Base-by-base conservation (phyloP, 2,888 invertebrate genomes). In the Drosophila vallismaia region DNA sequence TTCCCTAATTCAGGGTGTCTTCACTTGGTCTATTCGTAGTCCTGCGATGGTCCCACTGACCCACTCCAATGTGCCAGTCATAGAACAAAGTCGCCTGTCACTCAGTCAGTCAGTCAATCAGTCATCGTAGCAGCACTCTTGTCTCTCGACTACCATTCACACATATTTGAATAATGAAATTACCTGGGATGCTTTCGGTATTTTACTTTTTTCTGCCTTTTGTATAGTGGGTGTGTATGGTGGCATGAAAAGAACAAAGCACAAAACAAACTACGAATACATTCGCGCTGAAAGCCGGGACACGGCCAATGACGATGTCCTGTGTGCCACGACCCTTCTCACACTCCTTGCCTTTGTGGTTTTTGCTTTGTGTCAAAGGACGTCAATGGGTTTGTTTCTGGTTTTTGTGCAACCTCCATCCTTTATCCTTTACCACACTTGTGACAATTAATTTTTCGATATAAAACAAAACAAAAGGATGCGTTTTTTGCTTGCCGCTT, bases 141-240 rank as follows among this genome's bases (percentile, higher is more conserved):
- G 53, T 52, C 40, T 51, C 24, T 29, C 24, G 24, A n/a, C 42
- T 55, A 45, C 31, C 54, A 54, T 51, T 44, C 67, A 59, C 64
- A 52, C 58, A 56, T 70, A 64, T 86, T 69, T 83, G 76, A 75
- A 83, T 83, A 83, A 83, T 83, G 75, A 80, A 83, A 83, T 88
- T 83, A 86, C 64, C 72, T 71, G 69, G 68, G 40, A 45, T 59
- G 54, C 70, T 70, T 48, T 63, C 66, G 44, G 54, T 51, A 74
- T 84, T 78, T 54, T 36, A n/a, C 5, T 36, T 36, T 9, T 36
- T 36, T 67, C 7, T 24, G 48, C 52, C 26, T 38, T 46, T 44
- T 42, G 10, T 44, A 10, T 24, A 12, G 42, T 42, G 42, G 8
- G 40, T 40, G 42, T 19, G 44, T 31, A n/a, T 14, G 42, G 28